Base-by-base conservation (phyloP, 2,797 vertebrate genomes). In the Mycteria americana region DNA sequence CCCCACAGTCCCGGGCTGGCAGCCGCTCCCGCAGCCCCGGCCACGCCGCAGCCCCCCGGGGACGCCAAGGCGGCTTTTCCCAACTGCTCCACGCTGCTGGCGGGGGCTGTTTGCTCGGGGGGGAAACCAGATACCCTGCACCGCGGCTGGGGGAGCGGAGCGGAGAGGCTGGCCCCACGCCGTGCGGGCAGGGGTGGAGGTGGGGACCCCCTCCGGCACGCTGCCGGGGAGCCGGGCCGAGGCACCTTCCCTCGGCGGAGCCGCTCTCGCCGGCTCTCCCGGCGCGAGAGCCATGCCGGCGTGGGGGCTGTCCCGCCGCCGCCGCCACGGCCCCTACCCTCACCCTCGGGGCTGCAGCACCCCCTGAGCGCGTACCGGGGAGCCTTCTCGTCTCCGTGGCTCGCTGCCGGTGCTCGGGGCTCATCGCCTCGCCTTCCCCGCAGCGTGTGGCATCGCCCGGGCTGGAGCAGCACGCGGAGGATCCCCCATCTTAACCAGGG, bases 61-160 rank as follows among this genome's bases (percentile, higher is more conserved):
- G 81, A 89, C 13, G 2, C 18, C 6, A 59, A 46, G 24, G 37
- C 39, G n/a, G 85, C 59, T 96, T 93, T 96, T 83, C 77, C 59
- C 93, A 91, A 89, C 85, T 46, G 43, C 51, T 92, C 54, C 62
- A 3, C 4, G 21, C 56, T 59, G 67, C 75, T 59, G 53, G 80
- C n/a, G 23, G 81, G 81, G 59, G 59, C 57, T 69, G 70, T 43
- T 77, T 54, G 72, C 84, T 88, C 21, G 4, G 68, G 45, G 27
- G 77, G 63, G 94, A 75, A 92, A 92, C 76, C 89, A 92, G 92
- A 88, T 73, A 57, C 35, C 45, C 63, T 72, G 60, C 80, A 28
- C 54, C 6, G 7, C 9, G 18, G 39, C 33, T n/a, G 37, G 56
- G 69, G 74, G 56, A 30, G 53, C 7, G 12, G 22, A 31, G 24